A percentile compares a stretch with the other conserved stretches of the same genome.
These are phyloP conservation scores for Drosophila algonquin DNA, from an alignment of 2,888 invertebrate species.

Conservation along the genomic window DNA sequence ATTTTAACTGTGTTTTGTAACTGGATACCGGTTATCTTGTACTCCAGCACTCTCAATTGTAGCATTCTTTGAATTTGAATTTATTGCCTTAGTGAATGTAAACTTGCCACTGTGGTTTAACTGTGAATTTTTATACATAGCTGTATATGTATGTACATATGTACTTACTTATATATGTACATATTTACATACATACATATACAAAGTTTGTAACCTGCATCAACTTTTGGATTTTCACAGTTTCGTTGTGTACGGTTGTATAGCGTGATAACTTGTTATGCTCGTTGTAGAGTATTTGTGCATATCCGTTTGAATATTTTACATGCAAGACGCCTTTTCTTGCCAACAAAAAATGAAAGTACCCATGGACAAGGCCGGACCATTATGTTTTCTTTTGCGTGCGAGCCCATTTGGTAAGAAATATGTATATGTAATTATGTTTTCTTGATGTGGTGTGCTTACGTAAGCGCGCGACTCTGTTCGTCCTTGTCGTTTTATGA, in stretches of 20 bases:
- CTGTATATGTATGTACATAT: conserved; percentile 18
- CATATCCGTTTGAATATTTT: conserved; percentile 55
- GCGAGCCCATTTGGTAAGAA: conserved; percentile 13
- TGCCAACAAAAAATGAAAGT: conserved; percentile 58
- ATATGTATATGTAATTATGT: conserved; percentile 6
- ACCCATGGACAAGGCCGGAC: conserved; percentile 61
- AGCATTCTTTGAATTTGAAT: conserved; percentile 9
- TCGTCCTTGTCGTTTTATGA: conserved; percentile 12
- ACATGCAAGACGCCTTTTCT: conserved; percentile 52
- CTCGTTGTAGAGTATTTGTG: conserved; percentile 48
- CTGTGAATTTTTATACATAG: conserved; percentile 1
- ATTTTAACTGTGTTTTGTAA: conserved; percentile 1
- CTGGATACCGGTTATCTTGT: conserved; percentile 21
- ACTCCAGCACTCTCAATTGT: conserved; percentile 9
- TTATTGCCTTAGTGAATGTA: conserved; percentile 15
- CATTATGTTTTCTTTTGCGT: conserved; percentile 30
- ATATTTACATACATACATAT: conserved; percentile 2
- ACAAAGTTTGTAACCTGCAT: conserved; percentile 26
- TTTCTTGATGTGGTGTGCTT: conserved; percentile 12
- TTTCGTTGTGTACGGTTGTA: conserved; percentile 49
- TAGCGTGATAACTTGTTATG: conserved; percentile 54
- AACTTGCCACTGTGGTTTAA: conserved; percentile 2
- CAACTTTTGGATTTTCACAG: conserved; percentile 44
- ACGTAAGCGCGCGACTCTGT: conserved; percentile 8
- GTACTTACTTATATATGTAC: conserved; percentile 1